These are phyloP conservation scores for Lepisosteus osseus DNA, from an alignment of 2,113 vertebrate genomes.

Conservation along the genomic window DNA sequence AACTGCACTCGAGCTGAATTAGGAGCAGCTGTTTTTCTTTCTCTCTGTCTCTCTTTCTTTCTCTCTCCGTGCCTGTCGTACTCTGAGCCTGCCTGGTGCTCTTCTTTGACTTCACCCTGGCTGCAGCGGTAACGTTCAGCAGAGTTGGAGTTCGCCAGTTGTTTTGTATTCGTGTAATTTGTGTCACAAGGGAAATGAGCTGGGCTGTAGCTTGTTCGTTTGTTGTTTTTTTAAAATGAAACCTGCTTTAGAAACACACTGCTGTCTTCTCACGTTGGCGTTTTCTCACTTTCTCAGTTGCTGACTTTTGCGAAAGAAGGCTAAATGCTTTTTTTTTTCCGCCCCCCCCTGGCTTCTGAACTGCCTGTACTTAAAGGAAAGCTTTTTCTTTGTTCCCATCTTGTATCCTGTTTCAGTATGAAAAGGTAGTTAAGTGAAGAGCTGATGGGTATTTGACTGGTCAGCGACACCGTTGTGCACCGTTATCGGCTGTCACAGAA, in stretches of 20 bases:
- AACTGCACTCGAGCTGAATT: slow-evolving; percentile 29
- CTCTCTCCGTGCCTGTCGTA: slow-evolving; percentile 2
- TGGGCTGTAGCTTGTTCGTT: not conserved
- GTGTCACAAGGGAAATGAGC: not conserved
- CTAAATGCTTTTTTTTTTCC: not conserved
- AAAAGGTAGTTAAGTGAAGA: not conserved
- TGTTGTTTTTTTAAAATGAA: not conserved
- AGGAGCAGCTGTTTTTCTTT: slow-evolving; percentile 36
- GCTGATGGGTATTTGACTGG: not conserved
- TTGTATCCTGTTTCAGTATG: not conserved
- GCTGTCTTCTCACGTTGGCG: not conserved
- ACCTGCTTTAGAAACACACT: not conserved
- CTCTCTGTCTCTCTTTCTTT: slow-evolving; percentile 6
- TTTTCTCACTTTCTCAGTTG: not conserved
- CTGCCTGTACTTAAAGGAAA: too few relatives aligned
- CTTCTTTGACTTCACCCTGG: slow-evolving; percentile 1
- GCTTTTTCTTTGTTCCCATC: too few relatives aligned
- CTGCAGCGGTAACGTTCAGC: slow-evolving; percentile 19
- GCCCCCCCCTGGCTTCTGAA: too few relatives aligned
- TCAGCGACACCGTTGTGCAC: not conserved
- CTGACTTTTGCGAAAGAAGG: not conserved
- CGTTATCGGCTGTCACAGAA: slow-evolving; percentile 11
- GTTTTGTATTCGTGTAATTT: slow-evolving; percentile 18
- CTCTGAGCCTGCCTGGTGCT: slow-evolving; percentile 10
- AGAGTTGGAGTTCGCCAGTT: slow-evolving; percentile 2